Percentiles rank a stretch among this genome's conserved stretches.
These are phyloP conservation scores for Gisinianus flammeolus DNA, from an alignment of 2,888 invertebrate genomes.

Conservation along the genomic window DNA sequence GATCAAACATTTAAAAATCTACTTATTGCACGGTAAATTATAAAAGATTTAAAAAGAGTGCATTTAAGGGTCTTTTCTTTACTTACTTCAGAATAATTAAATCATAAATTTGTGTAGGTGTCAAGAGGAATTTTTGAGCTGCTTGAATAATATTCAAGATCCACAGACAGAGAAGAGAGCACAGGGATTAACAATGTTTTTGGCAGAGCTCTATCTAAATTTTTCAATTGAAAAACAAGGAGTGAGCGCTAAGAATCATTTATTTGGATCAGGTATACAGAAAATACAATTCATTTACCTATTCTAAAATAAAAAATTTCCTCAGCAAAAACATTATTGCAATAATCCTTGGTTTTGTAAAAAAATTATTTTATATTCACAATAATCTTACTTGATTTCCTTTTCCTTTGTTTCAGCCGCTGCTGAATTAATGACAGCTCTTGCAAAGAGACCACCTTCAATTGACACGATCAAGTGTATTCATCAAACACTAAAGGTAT, in stretches of 20 bases:
- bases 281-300: no score
- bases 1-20: constrained; percentile 45
- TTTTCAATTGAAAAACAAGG: constrained; percentile 39
- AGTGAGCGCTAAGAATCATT: constrained; percentile 36
- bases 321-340: no score
- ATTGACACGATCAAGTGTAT: constrained; percentile 45
- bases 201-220: constrained; percentile 54
- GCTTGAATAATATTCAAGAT: constrained; percentile 44
- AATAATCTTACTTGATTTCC: no score
- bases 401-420: no score
- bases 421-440: constrained; percentile 50
- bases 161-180: constrained; percentile 34
- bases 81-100: neutral
- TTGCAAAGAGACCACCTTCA: constrained; percentile 42
- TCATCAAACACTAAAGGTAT: constrained; percentile 52
- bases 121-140: constrained; percentile 50
- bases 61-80: neutral
- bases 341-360: no score
- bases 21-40: constrained; percentile 46
- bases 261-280: no score
- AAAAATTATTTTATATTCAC: no score
- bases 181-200: constrained; percentile 48
- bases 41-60: neutral
- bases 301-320: no score
- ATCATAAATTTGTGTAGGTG: constrained; percentile 39